These are phyloP conservation scores for Ellobium chinense DNA, from an alignment of 2,888 invertebrate species.

Conservation along the genomic window DNA sequence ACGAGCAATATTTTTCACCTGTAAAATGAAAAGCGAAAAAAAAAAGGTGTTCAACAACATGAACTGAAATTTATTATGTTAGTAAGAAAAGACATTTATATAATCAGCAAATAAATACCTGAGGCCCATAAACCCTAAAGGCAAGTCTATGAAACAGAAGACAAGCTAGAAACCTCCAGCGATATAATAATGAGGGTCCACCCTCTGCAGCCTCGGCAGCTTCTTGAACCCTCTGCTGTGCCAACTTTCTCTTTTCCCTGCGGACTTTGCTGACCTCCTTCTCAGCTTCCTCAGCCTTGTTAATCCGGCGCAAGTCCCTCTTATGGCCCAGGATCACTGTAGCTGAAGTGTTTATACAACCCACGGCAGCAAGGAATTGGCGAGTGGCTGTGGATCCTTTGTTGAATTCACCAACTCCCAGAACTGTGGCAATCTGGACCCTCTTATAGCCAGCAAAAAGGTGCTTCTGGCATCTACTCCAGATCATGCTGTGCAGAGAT, in stretches of 20 bases:
- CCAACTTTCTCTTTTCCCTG: neutral
- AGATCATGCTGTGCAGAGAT: neutral
- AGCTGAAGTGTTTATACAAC: neutral
- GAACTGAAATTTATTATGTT: neutral
- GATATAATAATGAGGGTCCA: neutral
- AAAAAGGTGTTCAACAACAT: no score
- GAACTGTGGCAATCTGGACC: neutral
- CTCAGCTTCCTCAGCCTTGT: neutral
- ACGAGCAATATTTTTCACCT: no score
- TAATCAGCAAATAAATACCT: neutral
- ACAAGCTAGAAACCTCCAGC: neutral
- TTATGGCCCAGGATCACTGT: neutral
- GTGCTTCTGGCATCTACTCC: neutral
- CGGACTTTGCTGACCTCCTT: neutral
- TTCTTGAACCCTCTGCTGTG: neutral
- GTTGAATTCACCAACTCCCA: conserved; percentile 4
- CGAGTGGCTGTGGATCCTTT: neutral
- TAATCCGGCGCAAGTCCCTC: neutral
- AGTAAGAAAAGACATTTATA: neutral
- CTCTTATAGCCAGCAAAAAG: neutral
- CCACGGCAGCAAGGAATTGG: neutral
- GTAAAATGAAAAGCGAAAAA: no score
- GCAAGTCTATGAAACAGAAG: no score
- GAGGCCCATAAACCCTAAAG: neutral
- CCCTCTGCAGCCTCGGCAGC: neutral